A percentile compares a stretch with the other conserved stretches of the same genome.
These are phyloP conservation scores for Chelonoidis abingdonii DNA, from an alignment of 2,113 vertebrate genomes.

Conservation along the genomic window DNA sequence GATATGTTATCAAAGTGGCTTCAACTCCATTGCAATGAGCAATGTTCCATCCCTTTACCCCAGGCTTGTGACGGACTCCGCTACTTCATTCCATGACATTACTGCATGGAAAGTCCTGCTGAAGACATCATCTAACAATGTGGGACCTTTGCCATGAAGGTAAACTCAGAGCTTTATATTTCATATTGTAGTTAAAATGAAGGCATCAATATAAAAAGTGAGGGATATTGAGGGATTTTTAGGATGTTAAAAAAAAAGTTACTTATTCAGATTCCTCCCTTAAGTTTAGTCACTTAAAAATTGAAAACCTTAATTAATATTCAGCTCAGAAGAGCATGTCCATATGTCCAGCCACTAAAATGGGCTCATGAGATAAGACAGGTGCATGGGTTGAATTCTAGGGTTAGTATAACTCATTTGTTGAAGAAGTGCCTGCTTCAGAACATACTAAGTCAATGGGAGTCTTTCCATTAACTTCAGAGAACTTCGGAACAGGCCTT, in stretches of 20 bases:
- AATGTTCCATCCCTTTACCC: background rate
- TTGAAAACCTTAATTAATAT: background rate
- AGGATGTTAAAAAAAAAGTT: background rate
- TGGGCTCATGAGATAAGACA: accelerated
- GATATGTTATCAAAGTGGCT: background rate
- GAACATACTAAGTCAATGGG: background rate
- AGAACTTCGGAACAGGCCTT: background rate
- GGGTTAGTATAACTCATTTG: background rate
- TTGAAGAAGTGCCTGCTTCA: background rate
- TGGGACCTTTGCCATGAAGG: background rate
- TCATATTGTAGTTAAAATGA: background rate
- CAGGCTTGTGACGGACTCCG: background rate
- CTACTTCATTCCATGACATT: background rate
- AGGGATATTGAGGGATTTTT: background rate
- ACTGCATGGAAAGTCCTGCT: background rate
- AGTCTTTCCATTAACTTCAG: background rate
- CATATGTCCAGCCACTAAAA: background rate
- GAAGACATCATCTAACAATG: background rate
- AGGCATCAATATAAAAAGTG: background rate
- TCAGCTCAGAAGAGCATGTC: background rate
- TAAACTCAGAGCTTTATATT: background rate
- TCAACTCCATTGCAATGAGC: background rate
- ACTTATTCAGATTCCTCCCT: background rate
- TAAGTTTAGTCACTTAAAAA: accelerated
- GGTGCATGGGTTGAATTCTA: background rate